Percentiles rank a stretch among this genome's conserved stretches.
Evolutionary conservation across 1,140 invertebrate genomes (phyloP).

Genomic region (Drosophila orosa): DNA sequence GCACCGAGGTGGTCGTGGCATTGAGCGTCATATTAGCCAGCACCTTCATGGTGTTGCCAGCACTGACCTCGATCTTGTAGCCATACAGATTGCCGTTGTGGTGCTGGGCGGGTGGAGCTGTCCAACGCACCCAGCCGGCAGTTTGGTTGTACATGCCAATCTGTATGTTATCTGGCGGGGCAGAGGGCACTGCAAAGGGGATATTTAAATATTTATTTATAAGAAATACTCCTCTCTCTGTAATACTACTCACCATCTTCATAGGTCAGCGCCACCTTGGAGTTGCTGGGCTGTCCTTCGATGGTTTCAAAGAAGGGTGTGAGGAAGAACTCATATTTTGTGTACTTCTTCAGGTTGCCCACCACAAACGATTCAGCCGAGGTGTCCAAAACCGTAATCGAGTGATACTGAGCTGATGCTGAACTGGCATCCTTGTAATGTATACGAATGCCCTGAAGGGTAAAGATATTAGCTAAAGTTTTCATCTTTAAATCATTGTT

Average conservation of each 20-base stretch:
- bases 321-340: conserved; percentile 94
- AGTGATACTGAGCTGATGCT: conserved; percentile 87
- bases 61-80: conserved; percentile 89
- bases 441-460: conserved; percentile 93
- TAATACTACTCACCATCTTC: conserved; percentile 87
- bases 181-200: conserved; percentile 87
- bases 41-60: conserved; percentile 85
- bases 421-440: conserved; percentile 93
- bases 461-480: neutral
- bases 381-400: conserved; percentile 89
- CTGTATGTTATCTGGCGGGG: conserved; percentile 92
- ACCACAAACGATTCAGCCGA: conserved; percentile 89
- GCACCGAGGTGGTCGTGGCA: conserved; percentile 89
- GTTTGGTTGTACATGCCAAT: conserved; percentile 93
- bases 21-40: conserved; percentile 90
- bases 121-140: conserved; percentile 90
- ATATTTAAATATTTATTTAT: neutral
- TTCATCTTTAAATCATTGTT: fast-evolving
- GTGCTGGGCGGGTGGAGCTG: conserved; percentile 90
- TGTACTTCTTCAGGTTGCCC: conserved; percentile 91
- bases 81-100: conserved; percentile 93
- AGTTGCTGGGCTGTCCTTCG: conserved; percentile 92
- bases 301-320: conserved; percentile 94
- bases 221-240: neutral
- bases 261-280: conserved; percentile 88